Percentiles rank a stretch among this genome's conserved stretches.
These are phyloP conservation scores for Amiota communis DNA, from an alignment of 2,888 invertebrate species.

Conservation along the genomic window DNA sequence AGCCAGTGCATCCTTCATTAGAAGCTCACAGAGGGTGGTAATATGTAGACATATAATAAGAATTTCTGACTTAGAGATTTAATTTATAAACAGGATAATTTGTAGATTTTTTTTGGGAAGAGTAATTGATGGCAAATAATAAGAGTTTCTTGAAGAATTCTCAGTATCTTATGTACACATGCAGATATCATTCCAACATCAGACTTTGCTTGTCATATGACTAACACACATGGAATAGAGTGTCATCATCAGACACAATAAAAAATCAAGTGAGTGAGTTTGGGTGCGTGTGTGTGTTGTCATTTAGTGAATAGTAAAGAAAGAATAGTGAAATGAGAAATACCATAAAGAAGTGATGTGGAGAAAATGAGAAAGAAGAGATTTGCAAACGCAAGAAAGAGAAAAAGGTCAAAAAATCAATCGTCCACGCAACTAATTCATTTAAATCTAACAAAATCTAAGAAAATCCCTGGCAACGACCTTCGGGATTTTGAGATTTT, in stretches of 20 bases:
- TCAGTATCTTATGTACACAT: background rate
- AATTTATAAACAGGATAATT: no score
- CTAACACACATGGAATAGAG: background rate
- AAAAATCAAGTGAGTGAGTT: background rate
- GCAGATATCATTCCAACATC: background rate
- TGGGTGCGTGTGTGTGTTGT: background rate
- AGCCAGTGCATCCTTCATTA: no score
- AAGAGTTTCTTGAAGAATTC: background rate
- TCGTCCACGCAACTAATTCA: constrained; percentile 74
- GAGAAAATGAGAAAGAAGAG: background rate
- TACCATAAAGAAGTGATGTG: background rate
- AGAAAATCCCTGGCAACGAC: constrained; percentile 74
- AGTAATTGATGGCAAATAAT: no score
- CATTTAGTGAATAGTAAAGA: background rate
- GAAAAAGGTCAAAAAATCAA: constrained; percentile 74
- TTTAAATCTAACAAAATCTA: constrained; percentile 74
- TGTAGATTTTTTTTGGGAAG: no score
- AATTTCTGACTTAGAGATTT: no score
- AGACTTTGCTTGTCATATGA: constrained; percentile 1
- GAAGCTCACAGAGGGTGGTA: no score
- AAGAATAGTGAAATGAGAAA: background rate
- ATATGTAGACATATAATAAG: no score
- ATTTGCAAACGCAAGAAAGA: constrained; percentile 30
- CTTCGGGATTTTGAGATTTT: constrained; percentile 74
- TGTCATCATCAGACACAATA: background rate